Evolutionary conservation across 2,113 vertebrate genomes (phyloP).

Genomic region (Cochlearius cochlearius): DNA sequence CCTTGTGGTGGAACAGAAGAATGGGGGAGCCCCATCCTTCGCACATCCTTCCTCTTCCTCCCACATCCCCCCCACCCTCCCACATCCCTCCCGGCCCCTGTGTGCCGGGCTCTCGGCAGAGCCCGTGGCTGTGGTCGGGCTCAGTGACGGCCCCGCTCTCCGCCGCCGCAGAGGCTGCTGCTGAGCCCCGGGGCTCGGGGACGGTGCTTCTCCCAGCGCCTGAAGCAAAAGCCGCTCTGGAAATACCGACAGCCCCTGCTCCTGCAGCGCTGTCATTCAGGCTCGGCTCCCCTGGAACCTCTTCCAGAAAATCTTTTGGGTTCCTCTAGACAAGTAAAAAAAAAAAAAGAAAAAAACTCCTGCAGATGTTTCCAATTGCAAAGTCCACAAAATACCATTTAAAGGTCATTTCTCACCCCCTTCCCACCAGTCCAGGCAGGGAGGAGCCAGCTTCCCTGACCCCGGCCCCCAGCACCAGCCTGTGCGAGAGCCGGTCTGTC

Average conservation of each 20-base stretch:
- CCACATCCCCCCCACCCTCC: neutral
- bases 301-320: neutral
- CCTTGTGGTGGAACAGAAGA: neutral
- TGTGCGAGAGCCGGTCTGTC: neutral
- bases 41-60: neutral
- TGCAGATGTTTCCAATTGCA: neutral
- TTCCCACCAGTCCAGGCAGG: neutral
- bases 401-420: neutral
- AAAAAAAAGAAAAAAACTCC: neutral
- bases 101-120: neutral
- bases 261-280: neutral
- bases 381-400: neutral
- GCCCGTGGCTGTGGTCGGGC: rapidly evolving
- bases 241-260: neutral
- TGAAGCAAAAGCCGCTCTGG: neutral
- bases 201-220: neutral
- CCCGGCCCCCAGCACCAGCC: neutral
- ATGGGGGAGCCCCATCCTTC: neutral
- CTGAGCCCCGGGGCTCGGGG: rapidly evolving
- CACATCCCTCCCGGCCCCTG: neutral
- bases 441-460: neutral
- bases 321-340: neutral
- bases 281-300: neutral
- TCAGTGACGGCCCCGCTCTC: neutral
- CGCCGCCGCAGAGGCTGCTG: neutral